Conservation (phyloP, 2,797 vertebrate species). For the Tarsius wallacei region DNA sequence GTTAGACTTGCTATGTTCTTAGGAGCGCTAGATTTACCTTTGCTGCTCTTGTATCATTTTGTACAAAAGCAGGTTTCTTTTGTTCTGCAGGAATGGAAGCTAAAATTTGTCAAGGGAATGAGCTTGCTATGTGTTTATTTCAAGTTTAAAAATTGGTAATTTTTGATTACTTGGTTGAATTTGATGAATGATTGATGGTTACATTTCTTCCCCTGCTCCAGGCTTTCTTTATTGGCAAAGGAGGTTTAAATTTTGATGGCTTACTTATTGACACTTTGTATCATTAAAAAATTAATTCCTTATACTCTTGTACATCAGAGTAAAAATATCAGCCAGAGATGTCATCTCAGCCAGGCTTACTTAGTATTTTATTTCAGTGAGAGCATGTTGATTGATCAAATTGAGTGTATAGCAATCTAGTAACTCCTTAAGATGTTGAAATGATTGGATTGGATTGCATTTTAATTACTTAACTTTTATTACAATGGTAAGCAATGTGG, state of each 20-base stretch:
- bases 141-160: slow-evolving; percentile 59
- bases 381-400: slow-evolving; percentile 48
- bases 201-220: neutral
- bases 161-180: slow-evolving; percentile 55
- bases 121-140: neutral
- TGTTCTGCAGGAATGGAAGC: slow-evolving; percentile 58
- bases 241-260: slow-evolving; percentile 71
- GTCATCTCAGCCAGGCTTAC: neutral
- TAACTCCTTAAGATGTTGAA: slow-evolving; percentile 58
- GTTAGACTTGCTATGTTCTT: neutral
- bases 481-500: slow-evolving; percentile 45
- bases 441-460: slow-evolving; percentile 48
- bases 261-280: slow-evolving; percentile 44
- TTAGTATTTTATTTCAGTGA: slow-evolving; percentile 20
- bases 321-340: slow-evolving; percentile 17
- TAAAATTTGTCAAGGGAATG: slow-evolving; percentile 59
- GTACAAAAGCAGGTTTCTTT: slow-evolving; percentile 49
- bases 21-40: neutral
- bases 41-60: neutral
- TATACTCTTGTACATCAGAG: slow-evolving; percentile 3
- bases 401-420: neutral
- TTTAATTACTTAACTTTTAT: slow-evolving; percentile 71
- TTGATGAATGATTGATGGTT: slow-evolving; percentile 57
- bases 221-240: slow-evolving; percentile 47
- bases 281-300: slow-evolving; percentile 62